phyloP scores from a whole-genome alignment of 2,113 vertebrate species.

The Microcebus lehilahytsara region DNA sequence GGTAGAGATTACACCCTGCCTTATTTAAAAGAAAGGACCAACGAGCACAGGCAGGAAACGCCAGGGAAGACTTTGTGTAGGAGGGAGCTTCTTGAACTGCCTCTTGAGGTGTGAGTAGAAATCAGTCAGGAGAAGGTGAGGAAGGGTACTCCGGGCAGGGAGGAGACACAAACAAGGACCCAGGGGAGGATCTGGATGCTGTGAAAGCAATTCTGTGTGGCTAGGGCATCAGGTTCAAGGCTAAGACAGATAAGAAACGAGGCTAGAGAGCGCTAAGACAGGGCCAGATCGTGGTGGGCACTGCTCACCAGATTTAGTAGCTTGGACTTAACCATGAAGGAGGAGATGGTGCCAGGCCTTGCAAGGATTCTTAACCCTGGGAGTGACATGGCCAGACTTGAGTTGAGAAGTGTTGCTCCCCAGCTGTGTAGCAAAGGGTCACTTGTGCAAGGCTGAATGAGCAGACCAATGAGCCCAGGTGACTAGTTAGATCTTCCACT shows the following conservation, averaged over 20 bases:
- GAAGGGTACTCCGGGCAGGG: background rate
- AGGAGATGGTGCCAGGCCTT: background rate
- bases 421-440: background rate
- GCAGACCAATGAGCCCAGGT: background rate
- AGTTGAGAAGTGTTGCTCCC: background rate
- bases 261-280: background rate
- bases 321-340: background rate
- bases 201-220: background rate
- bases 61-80: background rate
- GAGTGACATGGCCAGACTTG: background rate
- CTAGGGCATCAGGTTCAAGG: background rate
- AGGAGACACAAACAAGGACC: background rate
- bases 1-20: background rate
- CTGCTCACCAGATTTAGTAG: background rate
- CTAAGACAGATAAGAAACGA: background rate
- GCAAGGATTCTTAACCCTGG: background rate
- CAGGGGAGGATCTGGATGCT: background rate
- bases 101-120: background rate
- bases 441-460: background rate
- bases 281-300: background rate
- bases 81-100: background rate
- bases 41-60: background rate
- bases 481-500: background rate
- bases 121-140: background rate
- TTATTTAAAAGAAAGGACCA: background rate